A percentile compares a stretch with the other conserved stretches of the same genome.
phyloP scores from a whole-genome alignment of 2,113 vertebrate genomes.

The Picathartes gymnocephalus region DNA sequence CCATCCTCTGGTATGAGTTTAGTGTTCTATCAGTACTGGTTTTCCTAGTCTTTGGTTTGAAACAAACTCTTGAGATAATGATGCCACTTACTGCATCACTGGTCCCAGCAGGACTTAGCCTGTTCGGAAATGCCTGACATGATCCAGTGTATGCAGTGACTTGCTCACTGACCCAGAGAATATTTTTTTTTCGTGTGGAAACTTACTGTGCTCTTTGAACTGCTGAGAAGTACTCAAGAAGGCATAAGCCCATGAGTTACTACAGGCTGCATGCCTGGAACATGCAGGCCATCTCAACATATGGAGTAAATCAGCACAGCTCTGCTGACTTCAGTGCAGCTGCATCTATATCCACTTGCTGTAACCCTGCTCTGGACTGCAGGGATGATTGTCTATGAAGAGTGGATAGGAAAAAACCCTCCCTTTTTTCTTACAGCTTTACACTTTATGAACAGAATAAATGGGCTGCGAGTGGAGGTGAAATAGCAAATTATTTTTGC shows the following conservation, averaged over 20 bases:
- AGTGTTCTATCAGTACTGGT: not conserved
- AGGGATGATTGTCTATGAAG: not conserved
- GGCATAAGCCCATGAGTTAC: slow-evolving; percentile 1
- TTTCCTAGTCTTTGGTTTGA: not conserved
- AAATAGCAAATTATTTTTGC: not conserved
- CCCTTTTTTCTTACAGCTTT: not conserved
- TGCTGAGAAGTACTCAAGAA: not conserved
- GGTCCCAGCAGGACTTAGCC: not conserved
- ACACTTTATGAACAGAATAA: not conserved
- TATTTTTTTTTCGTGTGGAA: not conserved
- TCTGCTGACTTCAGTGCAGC: not conserved
- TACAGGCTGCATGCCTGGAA: not conserved
- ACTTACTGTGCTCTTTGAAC: not conserved
- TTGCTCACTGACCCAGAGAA: not conserved
- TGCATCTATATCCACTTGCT: not conserved
- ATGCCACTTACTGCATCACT: not conserved
- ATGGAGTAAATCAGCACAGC: not conserved
- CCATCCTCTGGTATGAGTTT: not conserved
- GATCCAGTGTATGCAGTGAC: not conserved
- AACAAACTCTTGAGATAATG: not conserved
- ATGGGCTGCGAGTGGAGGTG: not conserved
- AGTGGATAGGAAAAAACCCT: not conserved
- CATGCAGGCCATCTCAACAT: not conserved
- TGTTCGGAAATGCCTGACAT: not conserved
- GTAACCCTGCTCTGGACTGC: not conserved